Evolutionary conservation across 1,140 invertebrate species (phyloP).

Genomic region (Drosophila gunungcola): DNA sequence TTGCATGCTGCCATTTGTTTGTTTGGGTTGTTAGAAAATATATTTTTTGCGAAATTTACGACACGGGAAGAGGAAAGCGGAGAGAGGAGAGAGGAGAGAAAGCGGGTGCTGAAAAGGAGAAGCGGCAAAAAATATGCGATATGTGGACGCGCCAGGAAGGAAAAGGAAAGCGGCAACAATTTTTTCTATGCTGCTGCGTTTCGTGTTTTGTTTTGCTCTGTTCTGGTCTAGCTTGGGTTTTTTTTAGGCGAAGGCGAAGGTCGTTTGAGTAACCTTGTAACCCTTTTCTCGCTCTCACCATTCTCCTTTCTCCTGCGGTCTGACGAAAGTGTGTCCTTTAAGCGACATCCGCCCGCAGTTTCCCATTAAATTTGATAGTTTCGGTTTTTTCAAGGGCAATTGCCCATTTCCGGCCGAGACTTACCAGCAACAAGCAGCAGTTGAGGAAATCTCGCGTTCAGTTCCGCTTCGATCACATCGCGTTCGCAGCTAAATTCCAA

Average conservation of each 20-base stretch:
- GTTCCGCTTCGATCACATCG: slow-evolving; percentile 59
- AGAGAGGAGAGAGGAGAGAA: slow-evolving; percentile 32
- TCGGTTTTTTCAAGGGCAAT: neutral
- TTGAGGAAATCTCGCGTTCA: neutral
- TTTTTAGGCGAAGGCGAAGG: slow-evolving; percentile 79
- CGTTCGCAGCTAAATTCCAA: slow-evolving; percentile 62
- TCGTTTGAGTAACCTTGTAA: slow-evolving; percentile 84
- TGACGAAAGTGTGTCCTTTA: slow-evolving; percentile 69
- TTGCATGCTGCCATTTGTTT: slow-evolving; percentile 74
- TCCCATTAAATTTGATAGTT: slow-evolving; percentile 44
- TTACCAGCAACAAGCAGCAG: slow-evolving; percentile 7
- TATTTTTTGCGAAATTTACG: slow-evolving; percentile 78
- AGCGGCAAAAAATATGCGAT: slow-evolving; percentile 58
- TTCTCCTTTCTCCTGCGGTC: slow-evolving; percentile 44
- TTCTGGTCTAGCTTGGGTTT: slow-evolving; percentile 43
- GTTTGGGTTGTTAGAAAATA: slow-evolving; percentile 83
- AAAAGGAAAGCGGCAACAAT: slow-evolving; percentile 82
- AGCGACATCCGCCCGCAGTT: slow-evolving; percentile 41
- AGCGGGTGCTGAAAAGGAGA: slow-evolving; percentile 52
- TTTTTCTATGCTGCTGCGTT: slow-evolving; percentile 68
- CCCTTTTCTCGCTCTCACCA: slow-evolving; percentile 62
- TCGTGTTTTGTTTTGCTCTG: slow-evolving; percentile 75
- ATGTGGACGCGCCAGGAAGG: slow-evolving; percentile 64
- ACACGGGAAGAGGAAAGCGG: slow-evolving; percentile 2
- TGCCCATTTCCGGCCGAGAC: neutral